Percentiles rank a stretch among this genome's conserved stretches.
phyloP scores from a whole-genome alignment of 2,113 vertebrate genomes.

The Tonatia bakeri region DNA sequence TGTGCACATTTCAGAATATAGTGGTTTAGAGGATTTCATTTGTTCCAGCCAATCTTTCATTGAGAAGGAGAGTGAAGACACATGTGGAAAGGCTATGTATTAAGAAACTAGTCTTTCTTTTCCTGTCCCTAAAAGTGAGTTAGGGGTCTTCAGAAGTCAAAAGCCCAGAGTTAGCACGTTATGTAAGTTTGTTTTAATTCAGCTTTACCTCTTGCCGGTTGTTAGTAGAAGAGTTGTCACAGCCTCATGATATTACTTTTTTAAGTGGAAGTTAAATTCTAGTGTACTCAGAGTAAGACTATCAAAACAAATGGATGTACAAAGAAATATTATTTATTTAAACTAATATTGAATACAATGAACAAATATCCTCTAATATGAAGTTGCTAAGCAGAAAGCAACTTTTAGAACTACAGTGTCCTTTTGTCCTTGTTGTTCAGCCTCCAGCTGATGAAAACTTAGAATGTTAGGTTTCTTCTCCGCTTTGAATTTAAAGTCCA shows the following conservation, averaged over 20 bases:
- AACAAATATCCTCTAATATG: neutral
- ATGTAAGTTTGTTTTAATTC: slow-evolving; percentile 18
- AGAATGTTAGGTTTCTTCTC: neutral
- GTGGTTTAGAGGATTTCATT: neutral
- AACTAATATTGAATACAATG: neutral
- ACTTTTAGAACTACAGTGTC: slow-evolving; percentile 16
- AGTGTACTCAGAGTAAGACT: neutral
- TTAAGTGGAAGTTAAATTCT: slow-evolving; percentile 8
- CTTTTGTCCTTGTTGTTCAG: slow-evolving; percentile 34
- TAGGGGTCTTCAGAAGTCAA: neutral
- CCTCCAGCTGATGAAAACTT: slow-evolving; percentile 13
- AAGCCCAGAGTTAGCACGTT: neutral
- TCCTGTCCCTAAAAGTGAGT: neutral
- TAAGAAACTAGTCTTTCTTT: neutral
- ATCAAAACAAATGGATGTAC: neutral
- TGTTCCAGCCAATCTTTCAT: neutral
- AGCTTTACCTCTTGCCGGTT: neutral
- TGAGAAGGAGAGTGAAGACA: neutral
- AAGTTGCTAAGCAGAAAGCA: slow-evolving; percentile 22
- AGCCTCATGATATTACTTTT: neutral
- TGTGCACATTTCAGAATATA: neutral
- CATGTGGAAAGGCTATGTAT: neutral
- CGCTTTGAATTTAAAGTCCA: slow-evolving; percentile 38
- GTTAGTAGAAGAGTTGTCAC: neutral
- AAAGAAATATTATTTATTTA: slow-evolving; percentile 31